Percentiles rank a stretch among this genome's conserved stretches.
Conservation (phyloP, 2,797 vertebrate genomes). For the Lepus townsendii region DNA sequence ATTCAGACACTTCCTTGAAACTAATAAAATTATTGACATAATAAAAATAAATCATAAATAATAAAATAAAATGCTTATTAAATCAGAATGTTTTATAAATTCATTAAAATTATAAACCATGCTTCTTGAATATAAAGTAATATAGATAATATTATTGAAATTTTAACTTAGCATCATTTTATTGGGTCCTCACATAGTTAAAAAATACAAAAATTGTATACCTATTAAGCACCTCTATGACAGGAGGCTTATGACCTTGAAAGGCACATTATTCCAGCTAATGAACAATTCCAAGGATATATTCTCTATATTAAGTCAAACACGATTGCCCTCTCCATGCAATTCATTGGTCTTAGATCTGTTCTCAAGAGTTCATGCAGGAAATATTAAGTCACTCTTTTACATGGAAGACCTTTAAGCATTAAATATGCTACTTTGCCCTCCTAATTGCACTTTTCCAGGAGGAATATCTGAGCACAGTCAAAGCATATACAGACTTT, state of each 20-base stretch:
- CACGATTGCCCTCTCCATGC: slow-evolving; percentile 40
- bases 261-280: slow-evolving; percentile 72
- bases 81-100: not conserved
- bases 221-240: slow-evolving; percentile 54
- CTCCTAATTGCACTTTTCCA: slow-evolving; percentile 73
- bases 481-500: slow-evolving; percentile 65
- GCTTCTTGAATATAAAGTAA: slow-evolving; percentile 12
- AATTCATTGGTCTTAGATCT: slow-evolving; percentile 60
- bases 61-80: slow-evolving; percentile 29
- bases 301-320: slow-evolving; percentile 55
- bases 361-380: slow-evolving; percentile 55
- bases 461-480: slow-evolving; percentile 60
- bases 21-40: not conserved
- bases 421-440: slow-evolving; percentile 63
- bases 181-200: slow-evolving; percentile 15
- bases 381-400: slow-evolving; percentile 67
- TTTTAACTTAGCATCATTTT: slow-evolving; percentile 39
- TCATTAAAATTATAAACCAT: slow-evolving; percentile 20
- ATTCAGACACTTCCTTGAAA: slow-evolving; percentile 33
- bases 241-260: slow-evolving; percentile 65
- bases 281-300: slow-evolving; percentile 68
- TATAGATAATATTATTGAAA: slow-evolving; percentile 44
- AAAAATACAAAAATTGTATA: slow-evolving; percentile 63
- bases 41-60: not conserved
- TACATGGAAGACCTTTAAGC: slow-evolving; percentile 68